Base-by-base conservation (phyloP, 2,888 invertebrate genomes). In the Anoplius nigerrimus region DNA sequence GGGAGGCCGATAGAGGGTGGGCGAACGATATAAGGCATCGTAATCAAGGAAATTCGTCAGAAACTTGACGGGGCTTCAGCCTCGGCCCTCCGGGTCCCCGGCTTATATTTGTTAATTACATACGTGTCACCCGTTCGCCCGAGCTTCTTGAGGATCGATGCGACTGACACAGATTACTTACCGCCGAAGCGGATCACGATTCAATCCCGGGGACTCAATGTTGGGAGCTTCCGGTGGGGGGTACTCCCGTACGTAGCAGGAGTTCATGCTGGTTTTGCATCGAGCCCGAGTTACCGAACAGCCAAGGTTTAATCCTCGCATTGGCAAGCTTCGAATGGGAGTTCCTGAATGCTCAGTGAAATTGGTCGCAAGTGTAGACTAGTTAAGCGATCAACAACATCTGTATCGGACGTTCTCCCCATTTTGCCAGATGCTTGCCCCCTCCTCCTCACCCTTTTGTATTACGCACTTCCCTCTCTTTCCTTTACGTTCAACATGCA, bases 311-410 rank as follows among this genome's bases (percentile, higher is more conserved):
- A 75, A 78, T 73, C 70, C 73, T 61, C 60, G 61, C 62, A 69
- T 77, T 75, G 75, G 62, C 69, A 67, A 75, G 63, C 68, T 65
- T 58, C 68, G 68, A 70, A 69, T 66, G 64, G 62, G 55, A 64
- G 43, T 66, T 68, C 63, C 72, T 54, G 66, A 72, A 66, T 66
- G 66, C 43, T 42, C 61, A 48, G 72, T 58, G 66, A 77, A 75
- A 77, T 77, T 77, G 72, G 66, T 72, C 72, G 61, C 51, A 58
- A 74, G 72, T 66, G 65, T 53, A 58, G 70, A 67, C 76, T 57
- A 62, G 66, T 69, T 77, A 72, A 72, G 60, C 62, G 61, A 60
- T 61, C 61, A 61, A 51, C 45, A 53, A 18, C 57, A 48, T 55
- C 57, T 67, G 69, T 58, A 24, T 61, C 18, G 57, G 66, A 62